A percentile compares a stretch with the other conserved stretches of the same genome.
phyloP scores from a whole-genome alignment of 1,140 invertebrate genomes.

The Zaprionus inermis region DNA sequence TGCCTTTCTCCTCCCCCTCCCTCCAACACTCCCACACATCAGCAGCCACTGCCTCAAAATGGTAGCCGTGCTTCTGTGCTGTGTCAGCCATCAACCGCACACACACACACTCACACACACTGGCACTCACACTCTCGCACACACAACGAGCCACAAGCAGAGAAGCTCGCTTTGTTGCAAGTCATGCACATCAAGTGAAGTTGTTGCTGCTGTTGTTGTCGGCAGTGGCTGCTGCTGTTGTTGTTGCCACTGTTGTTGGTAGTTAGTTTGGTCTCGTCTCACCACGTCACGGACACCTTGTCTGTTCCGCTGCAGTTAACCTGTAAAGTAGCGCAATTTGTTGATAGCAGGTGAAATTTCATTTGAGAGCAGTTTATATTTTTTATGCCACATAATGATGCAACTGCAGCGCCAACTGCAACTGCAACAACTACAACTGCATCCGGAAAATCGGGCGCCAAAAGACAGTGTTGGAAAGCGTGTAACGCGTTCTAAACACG shows the following conservation, averaged over 20 bases:
- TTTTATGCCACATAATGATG: constrained; percentile 70
- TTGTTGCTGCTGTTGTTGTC: constrained; percentile 43
- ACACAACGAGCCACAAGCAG: constrained; percentile 14
- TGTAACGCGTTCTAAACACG: constrained; percentile 69
- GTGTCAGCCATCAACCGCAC: constrained; percentile 70
- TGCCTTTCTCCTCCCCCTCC: neutral
- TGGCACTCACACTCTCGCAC: constrained; percentile 23
- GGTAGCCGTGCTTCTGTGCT: neutral
- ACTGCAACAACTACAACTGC: neutral
- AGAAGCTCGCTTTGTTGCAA: constrained; percentile 72
- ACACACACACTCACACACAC: constrained; percentile 21
- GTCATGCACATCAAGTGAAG: constrained; percentile 74
- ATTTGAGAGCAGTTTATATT: constrained; percentile 72
- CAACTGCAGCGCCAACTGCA: constrained; percentile 15
- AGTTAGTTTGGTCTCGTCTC: constrained; percentile 28
- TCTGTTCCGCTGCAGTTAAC: constrained; percentile 79
- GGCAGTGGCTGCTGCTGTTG: constrained; percentile 30
- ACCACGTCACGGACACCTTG: constrained; percentile 46
- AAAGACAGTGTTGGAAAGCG: constrained; percentile 9
- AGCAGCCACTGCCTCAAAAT: neutral
- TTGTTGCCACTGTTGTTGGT: constrained; percentile 29
- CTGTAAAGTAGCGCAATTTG: constrained; percentile 82
- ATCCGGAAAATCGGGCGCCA: neutral
- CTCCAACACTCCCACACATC: neutral
- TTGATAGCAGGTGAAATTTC: constrained; percentile 81